Evolutionary conservation across 2,113 vertebrate species (phyloP).

Genomic region (Gasterosteus nipponicus): DNA sequence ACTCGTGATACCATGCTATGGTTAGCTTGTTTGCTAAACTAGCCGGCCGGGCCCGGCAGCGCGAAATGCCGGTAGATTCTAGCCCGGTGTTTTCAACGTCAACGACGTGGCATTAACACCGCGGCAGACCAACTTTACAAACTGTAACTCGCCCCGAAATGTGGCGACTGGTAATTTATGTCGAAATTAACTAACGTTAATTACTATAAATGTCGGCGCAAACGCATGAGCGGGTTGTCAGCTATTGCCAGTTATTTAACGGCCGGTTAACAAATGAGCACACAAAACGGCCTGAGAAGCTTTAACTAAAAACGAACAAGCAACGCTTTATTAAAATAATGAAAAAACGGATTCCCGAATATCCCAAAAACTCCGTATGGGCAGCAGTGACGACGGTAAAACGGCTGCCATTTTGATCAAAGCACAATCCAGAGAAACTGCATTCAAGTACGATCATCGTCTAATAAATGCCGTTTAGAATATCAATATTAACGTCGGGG

Average conservation of each 20-base stretch:
- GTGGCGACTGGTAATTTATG: not conserved
- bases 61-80: constrained; percentile 40
- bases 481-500: accelerated
- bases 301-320: accelerated
- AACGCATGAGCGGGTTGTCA: not conserved
- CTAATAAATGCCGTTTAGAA: accelerated
- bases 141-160: accelerated
- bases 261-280: accelerated
- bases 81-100: not conserved
- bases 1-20: constrained; percentile 54
- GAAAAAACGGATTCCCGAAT: accelerated
- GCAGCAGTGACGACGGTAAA: constrained; percentile 33
- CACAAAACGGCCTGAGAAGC: accelerated
- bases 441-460: not conserved
- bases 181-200: accelerated
- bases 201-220: not conserved
- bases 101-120: accelerated
- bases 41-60: not conserved
- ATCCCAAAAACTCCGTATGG: accelerated
- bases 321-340: not conserved
- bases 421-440: not conserved
- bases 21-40: not conserved
- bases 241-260: not conserved
- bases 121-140: accelerated
- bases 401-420: constrained; percentile 75